Evolutionary conservation across 1,140 invertebrate genomes (phyloP), one percentile per base, ranked within the genome.

Genomic region (Trissolcus basalis): DNA sequence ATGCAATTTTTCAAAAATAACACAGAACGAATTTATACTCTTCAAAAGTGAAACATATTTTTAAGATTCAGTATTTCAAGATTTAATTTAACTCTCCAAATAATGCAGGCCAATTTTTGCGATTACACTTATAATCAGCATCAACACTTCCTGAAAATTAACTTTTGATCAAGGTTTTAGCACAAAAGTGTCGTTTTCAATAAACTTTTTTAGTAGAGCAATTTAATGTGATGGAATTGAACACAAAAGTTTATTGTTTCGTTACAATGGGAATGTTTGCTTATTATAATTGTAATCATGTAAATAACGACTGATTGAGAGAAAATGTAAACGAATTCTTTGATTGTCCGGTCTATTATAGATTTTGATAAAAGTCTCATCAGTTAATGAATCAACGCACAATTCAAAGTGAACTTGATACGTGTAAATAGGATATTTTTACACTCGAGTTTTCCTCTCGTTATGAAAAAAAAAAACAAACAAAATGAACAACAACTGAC

Each of bases 351-450:
- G 81, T 82, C 80, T 77, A 81, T 77, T 85, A 86, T 9, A 39
- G 83, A 84, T 85, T 84, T 86, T 86, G 47, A 75, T 61, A 75
- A 81, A 82, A 78, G 83, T 75, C 3, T 81, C 75, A 77, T 79
- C 64, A 79, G 81, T 76, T 79, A 81, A 82, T 60, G 61, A 83
- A 83, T 82, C 73, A 78, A 86, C 82, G 86, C 86, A 86, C 86
- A 87, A 86, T 78, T 48, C 1, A 82, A 75, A 75, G 80, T 83
- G 83, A 77, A 67, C 55, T 61, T 70, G 74, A 82, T 65, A 82
- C 79, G 80, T 88, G 86, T 86, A 88, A 86, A 88, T 87, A 88
- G 80, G 80, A 80, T 88, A 88, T 87, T 88, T 88, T 88, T 87
- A 86, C 86, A 88, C 86, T 82, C 81, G 78, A 53, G 69, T 75